Percentiles rank a stretch among this genome's conserved stretches.
phyloP scores from a whole-genome alignment of 2,113 vertebrate species.

The Pteropus alecto region DNA sequence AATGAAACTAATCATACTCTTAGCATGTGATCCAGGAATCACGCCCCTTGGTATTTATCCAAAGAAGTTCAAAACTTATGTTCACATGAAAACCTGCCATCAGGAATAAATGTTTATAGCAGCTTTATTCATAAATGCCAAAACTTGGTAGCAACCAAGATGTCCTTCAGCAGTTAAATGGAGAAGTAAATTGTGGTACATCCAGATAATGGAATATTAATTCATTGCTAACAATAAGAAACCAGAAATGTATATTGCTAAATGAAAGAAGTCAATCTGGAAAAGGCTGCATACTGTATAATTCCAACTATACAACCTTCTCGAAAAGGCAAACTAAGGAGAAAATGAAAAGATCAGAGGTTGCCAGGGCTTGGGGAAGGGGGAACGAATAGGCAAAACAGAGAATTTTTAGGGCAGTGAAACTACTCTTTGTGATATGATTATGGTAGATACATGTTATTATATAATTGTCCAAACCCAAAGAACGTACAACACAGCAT shows the following conservation, averaged over 20 bases:
- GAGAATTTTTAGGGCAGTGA: neutral
- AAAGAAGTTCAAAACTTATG: neutral
- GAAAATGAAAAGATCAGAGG: neutral
- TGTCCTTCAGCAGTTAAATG: too few relatives aligned
- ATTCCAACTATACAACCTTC: neutral
- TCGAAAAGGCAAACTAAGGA: neutral
- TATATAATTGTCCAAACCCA: too few relatives aligned
- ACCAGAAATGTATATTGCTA: neutral
- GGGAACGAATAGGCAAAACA: too few relatives aligned
- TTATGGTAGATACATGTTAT: too few relatives aligned
- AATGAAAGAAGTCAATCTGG: neutral
- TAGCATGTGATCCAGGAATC: neutral
- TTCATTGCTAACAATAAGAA: neutral
- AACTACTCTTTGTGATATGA: neutral
- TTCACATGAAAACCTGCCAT: too few relatives aligned
- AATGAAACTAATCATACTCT: neutral
- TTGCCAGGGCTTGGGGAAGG: neutral
- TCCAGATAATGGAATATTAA: neutral
- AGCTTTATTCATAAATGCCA: neutral
- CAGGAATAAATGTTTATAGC: neutral
- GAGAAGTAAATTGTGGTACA: neutral
- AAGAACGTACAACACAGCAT: too few relatives aligned
- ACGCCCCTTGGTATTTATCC: neutral
- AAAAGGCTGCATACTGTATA: neutral
- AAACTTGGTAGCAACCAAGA: neutral